A percentile compares a stretch with the other conserved stretches of the same genome.
Conservation (phyloP, 1,140 invertebrate genomes). For the Arion vulgaris region DNA sequence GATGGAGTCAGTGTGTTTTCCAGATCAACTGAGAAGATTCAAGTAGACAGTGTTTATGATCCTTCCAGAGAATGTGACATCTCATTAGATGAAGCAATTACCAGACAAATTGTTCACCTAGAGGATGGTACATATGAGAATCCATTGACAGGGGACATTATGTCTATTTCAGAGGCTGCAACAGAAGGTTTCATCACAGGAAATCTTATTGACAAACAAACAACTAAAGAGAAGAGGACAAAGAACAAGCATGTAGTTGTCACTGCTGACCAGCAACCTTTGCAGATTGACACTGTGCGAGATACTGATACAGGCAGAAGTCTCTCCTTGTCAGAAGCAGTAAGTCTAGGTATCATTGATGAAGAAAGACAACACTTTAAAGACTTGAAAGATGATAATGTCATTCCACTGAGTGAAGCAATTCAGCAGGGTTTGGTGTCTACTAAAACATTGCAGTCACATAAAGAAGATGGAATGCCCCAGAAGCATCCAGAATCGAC, state of each 20-base stretch:
- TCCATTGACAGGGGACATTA: neutral
- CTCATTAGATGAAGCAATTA: slow-evolving; percentile 72
- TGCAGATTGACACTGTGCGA: slow-evolving; percentile 75
- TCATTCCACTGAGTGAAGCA: slow-evolving; percentile 82
- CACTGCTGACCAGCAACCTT: slow-evolving; percentile 57
- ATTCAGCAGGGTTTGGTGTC: slow-evolving; percentile 53
- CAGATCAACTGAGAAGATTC: slow-evolving; percentile 81
- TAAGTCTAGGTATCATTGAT: slow-evolving; percentile 61
- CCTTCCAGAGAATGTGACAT: slow-evolving; percentile 82
- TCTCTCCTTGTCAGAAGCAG: slow-evolving; percentile 60
- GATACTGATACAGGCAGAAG: slow-evolving; percentile 83
- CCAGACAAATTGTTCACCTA: slow-evolving; percentile 55
- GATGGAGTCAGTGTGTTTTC: slow-evolving; percentile 81
- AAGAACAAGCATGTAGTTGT: slow-evolving; percentile 45
- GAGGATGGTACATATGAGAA: slow-evolving; percentile 74
- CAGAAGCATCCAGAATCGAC: slow-evolving; percentile 40
- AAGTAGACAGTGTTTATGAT: slow-evolving; percentile 90
- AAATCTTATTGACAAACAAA: slow-evolving; percentile 45
- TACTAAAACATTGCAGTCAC: slow-evolving; percentile 54
- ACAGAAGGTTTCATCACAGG: neutral
- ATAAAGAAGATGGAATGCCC: slow-evolving; percentile 46
- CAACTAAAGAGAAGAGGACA: too few species aligned
- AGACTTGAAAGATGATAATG: slow-evolving; percentile 80
- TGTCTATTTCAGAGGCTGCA: neutral
- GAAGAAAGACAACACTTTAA: slow-evolving; percentile 77